Base-by-base conservation (phyloP, 2,797 vertebrate genomes). In the Siniperca undulata region DNA sequence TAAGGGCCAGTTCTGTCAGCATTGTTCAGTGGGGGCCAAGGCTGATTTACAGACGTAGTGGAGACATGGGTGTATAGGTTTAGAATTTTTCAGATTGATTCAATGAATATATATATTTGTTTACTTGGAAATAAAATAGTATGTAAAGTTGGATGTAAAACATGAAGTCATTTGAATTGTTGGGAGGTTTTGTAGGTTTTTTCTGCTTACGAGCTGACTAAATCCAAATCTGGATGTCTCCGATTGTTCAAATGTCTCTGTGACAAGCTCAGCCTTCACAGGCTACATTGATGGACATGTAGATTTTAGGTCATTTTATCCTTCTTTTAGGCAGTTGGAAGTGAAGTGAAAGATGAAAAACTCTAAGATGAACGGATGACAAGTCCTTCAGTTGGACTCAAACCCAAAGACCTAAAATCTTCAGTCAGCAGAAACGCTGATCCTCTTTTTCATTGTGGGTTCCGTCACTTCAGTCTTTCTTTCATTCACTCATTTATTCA, bases 401-500 rank as follows among this genome's bases (percentile, higher is more conserved):
- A 24, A 67, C 19, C 12, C 5, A 10, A 16, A 44, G 36, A 64
- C 55, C 36, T 44, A 0, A 34, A 40, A 27, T 52, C 62, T 11
- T 72, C 46, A 0, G 20, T 88, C 84, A 77, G 79, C 84, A 73
- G 61, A 77, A 78, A 46, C 7, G 2, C 59, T 48, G 70, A 76
- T 83, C 74, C 74, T 71, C 34, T 50, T 60, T 53, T 73, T 77
- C 69, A 42, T 38, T 4, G 6, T 3, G 2, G 60, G 20, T 34
- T 7, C 22, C 19, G 27, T 82, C 77, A 34, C 77, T 24, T 74
- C 66, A 58, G 16, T 75, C 86, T 67, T 58, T 88, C 79, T 68
- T 82, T 83, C 90, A 87, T 85, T 71, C 76, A 74, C 74, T 91
- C 87, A 85, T 90, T 89, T 84, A 90, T 91, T 90, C 85, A 90